These are phyloP conservation scores for Forbesichthys papilliferus DNA, from an alignment of 2,113 vertebrate genomes.

Conservation along the genomic window DNA sequence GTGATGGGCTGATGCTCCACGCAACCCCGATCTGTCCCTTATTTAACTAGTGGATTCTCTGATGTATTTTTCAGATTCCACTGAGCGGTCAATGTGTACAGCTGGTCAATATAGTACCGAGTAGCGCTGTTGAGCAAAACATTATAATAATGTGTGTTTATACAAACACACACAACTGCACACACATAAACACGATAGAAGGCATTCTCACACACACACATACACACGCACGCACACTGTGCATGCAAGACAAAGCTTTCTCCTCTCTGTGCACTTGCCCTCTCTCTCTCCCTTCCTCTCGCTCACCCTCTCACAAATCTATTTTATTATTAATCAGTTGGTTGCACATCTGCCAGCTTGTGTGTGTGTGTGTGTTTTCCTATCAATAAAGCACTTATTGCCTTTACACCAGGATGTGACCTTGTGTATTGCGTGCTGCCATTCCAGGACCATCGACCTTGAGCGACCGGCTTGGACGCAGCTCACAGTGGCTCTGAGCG, in stretches of 20 bases:
- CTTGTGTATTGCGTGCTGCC: constrained; percentile 78
- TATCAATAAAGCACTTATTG: constrained; percentile 93
- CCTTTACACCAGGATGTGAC: constrained; percentile 87
- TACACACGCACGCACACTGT: constrained; percentile 15
- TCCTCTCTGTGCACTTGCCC: constrained; percentile 7
- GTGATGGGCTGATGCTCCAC: constrained; percentile 52
- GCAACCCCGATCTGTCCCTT: constrained; percentile 60
- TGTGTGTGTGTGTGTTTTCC: constrained; percentile 60
- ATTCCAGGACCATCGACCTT: constrained; percentile 79
- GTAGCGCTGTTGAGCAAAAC: background rate
- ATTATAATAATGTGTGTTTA: constrained; percentile 17
- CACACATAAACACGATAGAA: background rate
- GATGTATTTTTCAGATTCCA: constrained; percentile 68
- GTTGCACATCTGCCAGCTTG: constrained; percentile 74
- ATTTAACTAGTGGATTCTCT: constrained; percentile 57
- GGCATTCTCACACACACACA: constrained; percentile 22
- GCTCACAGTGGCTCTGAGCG: constrained; percentile 56
- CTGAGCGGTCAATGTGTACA: constrained; percentile 61
- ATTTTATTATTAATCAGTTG: constrained; percentile 79
- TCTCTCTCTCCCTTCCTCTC: constrained; percentile 13
- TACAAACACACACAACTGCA: background rate
- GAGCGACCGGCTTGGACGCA: constrained; percentile 79
- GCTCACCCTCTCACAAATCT: constrained; percentile 64
- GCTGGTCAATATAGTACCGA: constrained; percentile 41
- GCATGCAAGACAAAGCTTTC: constrained; percentile 33